Evolutionary conservation across 2,888 invertebrate species (phyloP).

Genomic region (Pristionchus fissidentatus): DNA sequence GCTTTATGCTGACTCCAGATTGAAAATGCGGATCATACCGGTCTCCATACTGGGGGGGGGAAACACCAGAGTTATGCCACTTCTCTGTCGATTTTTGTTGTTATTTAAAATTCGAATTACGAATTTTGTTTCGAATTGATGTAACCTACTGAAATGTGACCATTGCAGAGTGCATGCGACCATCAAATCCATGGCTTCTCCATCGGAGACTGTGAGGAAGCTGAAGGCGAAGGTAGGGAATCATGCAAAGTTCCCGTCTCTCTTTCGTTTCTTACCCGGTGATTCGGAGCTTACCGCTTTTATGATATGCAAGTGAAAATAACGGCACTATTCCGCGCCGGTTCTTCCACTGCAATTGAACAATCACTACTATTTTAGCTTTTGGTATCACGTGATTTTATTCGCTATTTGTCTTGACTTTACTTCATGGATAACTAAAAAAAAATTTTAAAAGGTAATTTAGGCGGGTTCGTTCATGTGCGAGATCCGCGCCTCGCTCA

Average conservation of each 20-base stretch:
- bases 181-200: constrained; percentile 47
- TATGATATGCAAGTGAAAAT: no score
- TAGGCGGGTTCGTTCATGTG: constrained; percentile 56
- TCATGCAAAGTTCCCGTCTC: background rate
- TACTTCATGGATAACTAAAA: background rate
- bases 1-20: no score
- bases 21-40: no score
- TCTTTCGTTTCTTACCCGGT: no score
- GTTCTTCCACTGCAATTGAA: no score
- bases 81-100: background rate
- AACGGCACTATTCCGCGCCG: no score
- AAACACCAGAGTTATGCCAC: no score
- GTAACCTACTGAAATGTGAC: background rate
- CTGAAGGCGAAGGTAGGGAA: constrained; percentile 26
- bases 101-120: background rate
- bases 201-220: constrained; percentile 31
- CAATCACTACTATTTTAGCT: no score
- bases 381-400: background rate
- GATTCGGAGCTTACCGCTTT: no score
- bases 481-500: constrained; percentile 67
- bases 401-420: background rate
- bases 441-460: background rate
- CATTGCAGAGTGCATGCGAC: constrained; percentile 34
- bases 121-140: background rate
- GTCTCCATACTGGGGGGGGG: no score